phyloP scores from a whole-genome alignment of 2,113 vertebrate genomes.

The Alectura lathami region DNA sequence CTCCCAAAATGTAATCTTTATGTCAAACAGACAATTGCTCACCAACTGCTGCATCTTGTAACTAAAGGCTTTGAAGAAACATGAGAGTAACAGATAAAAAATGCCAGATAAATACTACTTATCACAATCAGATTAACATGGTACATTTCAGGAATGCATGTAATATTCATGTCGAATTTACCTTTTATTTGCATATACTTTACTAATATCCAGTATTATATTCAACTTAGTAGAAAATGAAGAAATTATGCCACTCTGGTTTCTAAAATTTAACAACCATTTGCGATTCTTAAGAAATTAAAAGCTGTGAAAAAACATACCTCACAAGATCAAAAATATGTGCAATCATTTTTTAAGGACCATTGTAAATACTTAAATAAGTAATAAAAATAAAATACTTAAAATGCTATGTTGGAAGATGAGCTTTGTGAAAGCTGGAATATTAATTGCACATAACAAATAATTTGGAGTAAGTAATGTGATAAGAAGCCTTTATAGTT shows the following conservation, averaged over 20 bases:
- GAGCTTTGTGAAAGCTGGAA: fast-evolving
- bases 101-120: neutral
- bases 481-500: neutral
- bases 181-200: neutral
- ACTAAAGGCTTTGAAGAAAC: neutral
- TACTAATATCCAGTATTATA: neutral
- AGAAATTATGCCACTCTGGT: neutral
- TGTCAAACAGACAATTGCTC: neutral
- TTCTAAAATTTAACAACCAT: neutral
- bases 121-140: neutral
- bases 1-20: neutral
- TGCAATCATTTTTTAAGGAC: neutral
- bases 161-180: neutral
- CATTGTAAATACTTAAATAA: neutral
- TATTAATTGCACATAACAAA: neutral
- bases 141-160: neutral
- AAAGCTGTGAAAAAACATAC: neutral
- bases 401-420: neutral
- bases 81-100: neutral
- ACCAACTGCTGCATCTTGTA: neutral
- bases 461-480: neutral
- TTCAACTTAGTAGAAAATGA: neutral
- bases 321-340: neutral
- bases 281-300: neutral
- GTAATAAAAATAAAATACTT: too few relatives aligned